phyloP scores from a whole-genome alignment of 92 coral and sea anemone genomes.

The Anthopleura xanthogrammica region DNA sequence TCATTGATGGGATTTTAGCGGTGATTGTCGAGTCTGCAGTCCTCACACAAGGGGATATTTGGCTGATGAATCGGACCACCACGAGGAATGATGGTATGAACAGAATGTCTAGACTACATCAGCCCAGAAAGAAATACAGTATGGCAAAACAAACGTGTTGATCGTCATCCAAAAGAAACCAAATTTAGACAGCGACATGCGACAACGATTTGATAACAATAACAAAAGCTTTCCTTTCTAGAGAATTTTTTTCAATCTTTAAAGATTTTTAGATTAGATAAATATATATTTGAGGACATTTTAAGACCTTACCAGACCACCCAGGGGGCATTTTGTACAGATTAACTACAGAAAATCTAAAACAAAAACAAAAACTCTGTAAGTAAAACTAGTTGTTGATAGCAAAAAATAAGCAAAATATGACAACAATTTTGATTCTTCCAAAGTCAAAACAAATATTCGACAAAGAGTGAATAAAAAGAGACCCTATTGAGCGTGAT shows the following conservation, averaged over 20 bases:
- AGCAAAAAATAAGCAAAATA: background rate
- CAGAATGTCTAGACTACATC: constrained; percentile 2
- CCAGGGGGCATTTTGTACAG: background rate
- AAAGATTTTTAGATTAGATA: background rate
- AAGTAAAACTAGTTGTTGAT: background rate
- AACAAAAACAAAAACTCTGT: background rate
- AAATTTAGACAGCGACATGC: background rate
- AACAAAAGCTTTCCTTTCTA: background rate
- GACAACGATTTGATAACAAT: background rate
- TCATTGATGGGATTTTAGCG: background rate
- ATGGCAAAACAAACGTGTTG: background rate
- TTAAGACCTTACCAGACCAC: background rate
- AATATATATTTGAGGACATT: background rate
- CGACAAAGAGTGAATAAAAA: background rate
- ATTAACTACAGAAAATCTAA: background rate
- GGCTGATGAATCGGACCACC: constrained; percentile 1
- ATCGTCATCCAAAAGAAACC: background rate
- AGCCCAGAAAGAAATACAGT: background rate
- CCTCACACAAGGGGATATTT: background rate
- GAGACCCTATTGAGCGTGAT: background rate
- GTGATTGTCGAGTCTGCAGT: background rate
- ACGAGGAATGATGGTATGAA: background rate
- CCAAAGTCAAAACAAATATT: background rate
- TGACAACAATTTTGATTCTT: background rate
- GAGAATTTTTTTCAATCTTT: background rate